Evolutionary conservation across 2,797 vertebrate genomes (phyloP), one percentile per base, ranked within the genome.

Genomic region (Sebastes vulpes): DNA sequence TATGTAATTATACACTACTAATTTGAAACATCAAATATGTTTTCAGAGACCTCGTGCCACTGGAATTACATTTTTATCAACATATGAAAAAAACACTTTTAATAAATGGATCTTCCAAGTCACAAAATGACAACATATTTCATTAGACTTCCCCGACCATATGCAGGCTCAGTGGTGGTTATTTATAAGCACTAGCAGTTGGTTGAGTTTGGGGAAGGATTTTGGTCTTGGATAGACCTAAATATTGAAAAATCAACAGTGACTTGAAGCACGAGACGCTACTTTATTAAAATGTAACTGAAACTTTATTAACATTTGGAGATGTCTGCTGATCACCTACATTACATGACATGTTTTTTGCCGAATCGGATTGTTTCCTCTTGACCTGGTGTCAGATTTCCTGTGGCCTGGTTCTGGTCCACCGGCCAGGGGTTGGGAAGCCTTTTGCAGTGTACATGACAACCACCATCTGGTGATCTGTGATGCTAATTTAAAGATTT

Each of bases 401-500:
- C 46, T 50, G 46, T 53, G 50, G 20, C 50, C 35, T 21, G 23
- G 11, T 29, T 58, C 18, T 20, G 21, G 29, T 58, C 23, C 6
- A 6, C 2, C 2, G 46, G 28, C 20, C 12, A 20, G 16, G 16
- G 9, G 10, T 42, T 53, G 65, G 25, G 25, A 25, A 67, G 25
- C 26, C 5, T 63, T 58, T 28, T 57, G 28, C 29, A 6, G 2
- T 28, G 9, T 12, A 42, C 54, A 38, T 53, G 5, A 68, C 72
- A 59, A 25, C 4, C 48, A 54, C 28, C 70, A 60, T 69, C 52
- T 67, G 54, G 10, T 65, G 42, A 68, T 46, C 32, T 58, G 16
- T 69, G 60, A 21, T 58, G 75, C 26, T 50, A 21, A 66, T 65
- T 63, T 42, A 59, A 50, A 63, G 20, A 29, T 73, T 32, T 70